Conservation (phyloP, 2,113 vertebrate genomes). For the Malurus melanocephalus region DNA sequence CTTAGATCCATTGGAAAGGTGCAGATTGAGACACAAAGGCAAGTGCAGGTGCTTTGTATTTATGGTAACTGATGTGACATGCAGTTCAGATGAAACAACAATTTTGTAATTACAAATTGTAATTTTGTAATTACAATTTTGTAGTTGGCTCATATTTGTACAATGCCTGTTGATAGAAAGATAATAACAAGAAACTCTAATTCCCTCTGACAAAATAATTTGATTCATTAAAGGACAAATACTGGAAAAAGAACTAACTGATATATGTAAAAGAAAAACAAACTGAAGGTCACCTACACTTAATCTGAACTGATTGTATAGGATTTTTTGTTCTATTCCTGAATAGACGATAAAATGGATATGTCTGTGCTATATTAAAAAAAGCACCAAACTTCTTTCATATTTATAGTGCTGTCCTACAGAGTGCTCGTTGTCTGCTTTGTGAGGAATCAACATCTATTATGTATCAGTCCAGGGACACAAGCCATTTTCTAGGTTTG, state of each 20-base stretch:
- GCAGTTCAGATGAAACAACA: conserved; percentile 17
- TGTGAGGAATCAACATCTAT: conserved; percentile 47
- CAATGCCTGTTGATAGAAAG: neutral
- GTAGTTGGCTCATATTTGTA: neutral
- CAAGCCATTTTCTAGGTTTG: conserved; percentile 12
- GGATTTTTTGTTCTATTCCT: conserved; percentile 4
- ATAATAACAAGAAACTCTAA: conserved; percentile 1
- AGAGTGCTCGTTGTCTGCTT: conserved; percentile 51
- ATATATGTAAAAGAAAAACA: conserved; percentile 35
- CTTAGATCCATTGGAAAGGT: neutral
- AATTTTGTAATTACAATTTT: conserved; percentile 20
- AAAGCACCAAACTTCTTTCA: neutral
- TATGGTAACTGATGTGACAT: neutral
- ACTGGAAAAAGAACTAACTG: neutral
- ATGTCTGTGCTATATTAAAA: neutral
- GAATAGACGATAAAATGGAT: conserved; percentile 24
- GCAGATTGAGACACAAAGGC: neutral
- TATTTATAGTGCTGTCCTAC: conserved; percentile 32
- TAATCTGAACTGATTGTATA: neutral
- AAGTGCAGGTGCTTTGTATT: neutral
- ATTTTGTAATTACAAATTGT: conserved; percentile 9
- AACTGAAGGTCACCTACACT: neutral
- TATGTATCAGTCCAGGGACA: conserved; percentile 55
- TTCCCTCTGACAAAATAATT: conserved; percentile 28
- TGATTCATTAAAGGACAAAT: conserved; percentile 42